A percentile compares a stretch with the other conserved stretches of the same genome.
Conservation (phyloP, 2,113 vertebrate species). For the Mesitornis unicolor region DNA sequence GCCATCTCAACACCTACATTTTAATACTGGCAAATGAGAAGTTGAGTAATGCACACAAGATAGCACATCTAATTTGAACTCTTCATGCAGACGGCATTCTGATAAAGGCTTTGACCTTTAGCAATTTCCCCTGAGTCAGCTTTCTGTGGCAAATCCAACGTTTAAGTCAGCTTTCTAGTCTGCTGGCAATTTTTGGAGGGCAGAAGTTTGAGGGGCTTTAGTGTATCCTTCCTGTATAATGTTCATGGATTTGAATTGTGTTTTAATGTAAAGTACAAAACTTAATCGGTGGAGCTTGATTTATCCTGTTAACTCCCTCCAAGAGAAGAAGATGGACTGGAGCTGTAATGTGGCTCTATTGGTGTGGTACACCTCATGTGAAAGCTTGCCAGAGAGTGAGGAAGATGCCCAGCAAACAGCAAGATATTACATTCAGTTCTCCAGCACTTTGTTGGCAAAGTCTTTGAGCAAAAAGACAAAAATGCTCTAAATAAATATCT, state of each 20-base stretch:
- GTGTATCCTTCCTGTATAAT: not conserved
- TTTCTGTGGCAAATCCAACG: not conserved
- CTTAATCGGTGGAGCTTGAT: not conserved
- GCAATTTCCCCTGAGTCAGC: not conserved
- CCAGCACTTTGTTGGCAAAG: not conserved
- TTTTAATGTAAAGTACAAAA: not conserved
- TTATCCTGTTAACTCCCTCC: not conserved
- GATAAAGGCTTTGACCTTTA: not conserved
- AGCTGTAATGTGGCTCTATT: not conserved
- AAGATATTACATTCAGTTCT: not conserved
- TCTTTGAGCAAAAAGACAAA: not conserved
- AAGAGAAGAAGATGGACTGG: not conserved
- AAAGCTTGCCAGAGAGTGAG: not conserved
- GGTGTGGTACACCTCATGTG: fast-evolving
- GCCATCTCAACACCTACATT: not conserved
- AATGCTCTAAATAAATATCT: too few species aligned
- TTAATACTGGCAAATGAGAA: not conserved
- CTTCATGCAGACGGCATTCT: not conserved
- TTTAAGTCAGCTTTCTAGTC: not conserved
- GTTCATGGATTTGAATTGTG: not conserved
- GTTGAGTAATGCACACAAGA: not conserved
- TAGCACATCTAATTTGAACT: not conserved
- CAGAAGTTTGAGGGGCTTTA: not conserved
- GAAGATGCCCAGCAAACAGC: not conserved
- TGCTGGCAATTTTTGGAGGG: not conserved